Conservation (phyloP, 2,888 invertebrate genomes). For the Oligia latruncula region DNA sequence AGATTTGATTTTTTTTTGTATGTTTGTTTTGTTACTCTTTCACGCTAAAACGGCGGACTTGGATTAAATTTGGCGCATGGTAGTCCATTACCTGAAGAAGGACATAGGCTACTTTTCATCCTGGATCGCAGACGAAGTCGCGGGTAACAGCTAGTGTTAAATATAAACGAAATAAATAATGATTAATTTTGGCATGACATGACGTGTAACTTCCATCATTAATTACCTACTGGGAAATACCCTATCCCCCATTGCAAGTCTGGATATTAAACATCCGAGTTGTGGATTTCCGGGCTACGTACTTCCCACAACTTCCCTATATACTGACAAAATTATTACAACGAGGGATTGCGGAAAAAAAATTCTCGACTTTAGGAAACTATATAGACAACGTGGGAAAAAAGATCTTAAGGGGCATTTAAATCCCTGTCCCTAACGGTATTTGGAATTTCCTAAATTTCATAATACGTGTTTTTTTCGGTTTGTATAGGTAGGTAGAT, state of each 20-base stretch:
- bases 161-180: not conserved
- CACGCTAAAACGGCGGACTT: not conserved
- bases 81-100: too few relatives aligned
- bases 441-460: not conserved
- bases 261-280: not conserved
- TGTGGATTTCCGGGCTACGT: not conserved
- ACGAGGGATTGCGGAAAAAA: not conserved
- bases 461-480: not conserved
- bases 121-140: not conserved
- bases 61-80: not conserved
- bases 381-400: not conserved
- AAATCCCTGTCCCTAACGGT: not conserved
- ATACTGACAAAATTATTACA: not conserved
- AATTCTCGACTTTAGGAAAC: not conserved
- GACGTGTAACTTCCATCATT: not conserved
- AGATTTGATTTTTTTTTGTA: not conserved
- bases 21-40: not conserved
- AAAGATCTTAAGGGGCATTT: not conserved
- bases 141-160: not conserved
- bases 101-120: not conserved
- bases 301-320: not conserved
- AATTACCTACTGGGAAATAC: conserved; percentile 19
- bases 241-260: conserved; percentile 7
- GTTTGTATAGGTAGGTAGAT: not conserved
- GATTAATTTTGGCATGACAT: not conserved